Base-by-base conservation (phyloP, 2,888 invertebrate genomes). In the Laothoe populi region DNA sequence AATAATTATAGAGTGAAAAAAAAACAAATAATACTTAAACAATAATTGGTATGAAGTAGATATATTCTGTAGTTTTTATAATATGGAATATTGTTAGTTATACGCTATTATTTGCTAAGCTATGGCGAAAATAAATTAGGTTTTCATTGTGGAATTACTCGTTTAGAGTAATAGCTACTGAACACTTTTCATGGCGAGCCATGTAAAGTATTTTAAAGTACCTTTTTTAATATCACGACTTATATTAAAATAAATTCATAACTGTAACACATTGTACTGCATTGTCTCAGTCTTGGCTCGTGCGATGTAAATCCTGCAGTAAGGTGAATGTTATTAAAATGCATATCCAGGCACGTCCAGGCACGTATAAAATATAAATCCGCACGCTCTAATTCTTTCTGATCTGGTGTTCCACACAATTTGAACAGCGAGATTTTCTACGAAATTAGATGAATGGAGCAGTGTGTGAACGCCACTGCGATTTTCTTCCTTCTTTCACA, bases 311-410 rank as follows among this genome's bases (percentile, higher is more conserved):
- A 38, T 48, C n/a, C 46, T 16, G 48, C 38, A 40, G 57, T 23
- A 23, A 38, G 24, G 24, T 49, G 42, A 10, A 23, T 40, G 26
- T 68, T 75, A 78, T 78, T 77, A 79, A 77, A 81, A 79, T 79
- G 76, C 78, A 79, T 70, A 72, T 74, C 73, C 70, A 60, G 63
- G 46, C 61, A 59, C 67, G 63, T 40, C 57, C 64, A 68, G 58
- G 66, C 78, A 78, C 76, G 81, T 75, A 38, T 60, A 48, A 38
- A 60, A 62, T 66, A 81, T 81, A 80, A 81, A 81, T 80, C 73
- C 62, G 49, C 68, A 60, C 68, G 67, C 68, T 78, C 73, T 79
- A 78, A 78, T 79, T 79, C 78, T 73, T 78, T 69, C 65, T 70
- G 67, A 67, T 66, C 70, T 63, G 60, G 69, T 63, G 60, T 64